Evolutionary conservation across 2,797 vertebrate species (phyloP).

Genomic region (Anabas testudineus): DNA sequence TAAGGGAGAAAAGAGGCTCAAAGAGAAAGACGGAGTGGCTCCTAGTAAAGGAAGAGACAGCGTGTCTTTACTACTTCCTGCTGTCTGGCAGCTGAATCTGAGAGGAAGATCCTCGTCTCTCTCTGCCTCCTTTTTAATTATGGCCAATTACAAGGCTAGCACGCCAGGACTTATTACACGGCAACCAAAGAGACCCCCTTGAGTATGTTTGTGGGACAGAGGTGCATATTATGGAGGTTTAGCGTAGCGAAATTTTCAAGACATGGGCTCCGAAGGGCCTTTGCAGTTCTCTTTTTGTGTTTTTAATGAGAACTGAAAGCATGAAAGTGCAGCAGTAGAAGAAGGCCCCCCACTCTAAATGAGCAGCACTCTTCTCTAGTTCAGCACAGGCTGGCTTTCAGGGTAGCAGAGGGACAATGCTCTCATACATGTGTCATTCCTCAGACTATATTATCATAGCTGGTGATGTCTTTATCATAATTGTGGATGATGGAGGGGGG

Average conservation of each 20-base stretch:
- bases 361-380: conserved; percentile 56
- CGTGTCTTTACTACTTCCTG: conserved; percentile 81
- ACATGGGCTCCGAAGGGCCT: conserved; percentile 61
- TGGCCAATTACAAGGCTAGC: conserved; percentile 83
- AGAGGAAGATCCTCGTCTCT: conserved; percentile 79
- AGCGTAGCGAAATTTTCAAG: conserved; percentile 68
- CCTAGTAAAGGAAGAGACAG: conserved; percentile 81
- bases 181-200: conserved; percentile 70
- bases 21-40: conserved; percentile 74
- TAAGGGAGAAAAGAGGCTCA: conserved; percentile 67
- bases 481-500: conserved; percentile 47
- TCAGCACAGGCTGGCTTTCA: conserved; percentile 38
- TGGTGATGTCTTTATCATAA: conserved; percentile 75
- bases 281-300: conserved; percentile 75
- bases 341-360: conserved; percentile 63
- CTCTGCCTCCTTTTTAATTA: conserved; percentile 84
- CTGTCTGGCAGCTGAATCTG: conserved; percentile 75
- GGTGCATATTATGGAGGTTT: conserved; percentile 76
- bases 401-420: conserved; percentile 54
- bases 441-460: conserved; percentile 56
- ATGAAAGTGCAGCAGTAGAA: conserved; percentile 72
- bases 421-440: conserved; percentile 63
- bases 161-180: conserved; percentile 82
- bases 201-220: conserved; percentile 67
- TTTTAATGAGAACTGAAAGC: conserved; percentile 83